A percentile compares a stretch with the other conserved stretches of the same genome.
phyloP scores from a whole-genome alignment of 2,888 invertebrate genomes.

The Sipha maydis region DNA sequence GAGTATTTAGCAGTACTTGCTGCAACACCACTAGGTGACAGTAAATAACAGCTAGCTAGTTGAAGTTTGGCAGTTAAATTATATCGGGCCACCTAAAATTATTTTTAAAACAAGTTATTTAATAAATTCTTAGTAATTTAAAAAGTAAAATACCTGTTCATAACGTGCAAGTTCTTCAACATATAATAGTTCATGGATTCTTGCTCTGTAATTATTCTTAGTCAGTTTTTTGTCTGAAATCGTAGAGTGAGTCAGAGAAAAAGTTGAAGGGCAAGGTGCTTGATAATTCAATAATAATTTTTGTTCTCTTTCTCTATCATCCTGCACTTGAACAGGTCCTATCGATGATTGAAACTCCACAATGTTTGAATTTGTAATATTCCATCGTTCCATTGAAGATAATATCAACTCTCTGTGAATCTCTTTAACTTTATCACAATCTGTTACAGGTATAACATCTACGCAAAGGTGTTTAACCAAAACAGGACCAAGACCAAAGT shows the following conservation, averaged over 20 bases:
- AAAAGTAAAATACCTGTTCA: constrained; percentile 70
- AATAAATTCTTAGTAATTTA: neutral
- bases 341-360: constrained; percentile 72
- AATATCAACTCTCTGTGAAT: constrained; percentile 72
- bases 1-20: constrained; percentile 81
- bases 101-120: neutral
- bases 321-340: constrained; percentile 70
- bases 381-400: constrained; percentile 75
- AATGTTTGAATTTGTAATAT: constrained; percentile 71
- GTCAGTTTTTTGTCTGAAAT: constrained; percentile 74
- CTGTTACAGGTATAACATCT: constrained; percentile 78
- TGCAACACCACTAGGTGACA: constrained; percentile 76
- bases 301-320: constrained; percentile 71
- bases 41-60: constrained; percentile 75
- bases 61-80: constrained; percentile 75
- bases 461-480: constrained; percentile 78
- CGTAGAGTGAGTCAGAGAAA: constrained; percentile 76
- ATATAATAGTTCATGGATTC: constrained; percentile 80
- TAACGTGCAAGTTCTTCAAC: constrained; percentile 82
- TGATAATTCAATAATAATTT: constrained; percentile 74
- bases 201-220: constrained; percentile 76
- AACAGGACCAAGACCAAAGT: constrained; percentile 76
- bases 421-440: constrained; percentile 74
- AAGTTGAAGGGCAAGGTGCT: constrained; percentile 75
- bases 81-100: constrained; percentile 72